Conservation (phyloP, 1,140 invertebrate species). For the Glossosoma conforme region DNA sequence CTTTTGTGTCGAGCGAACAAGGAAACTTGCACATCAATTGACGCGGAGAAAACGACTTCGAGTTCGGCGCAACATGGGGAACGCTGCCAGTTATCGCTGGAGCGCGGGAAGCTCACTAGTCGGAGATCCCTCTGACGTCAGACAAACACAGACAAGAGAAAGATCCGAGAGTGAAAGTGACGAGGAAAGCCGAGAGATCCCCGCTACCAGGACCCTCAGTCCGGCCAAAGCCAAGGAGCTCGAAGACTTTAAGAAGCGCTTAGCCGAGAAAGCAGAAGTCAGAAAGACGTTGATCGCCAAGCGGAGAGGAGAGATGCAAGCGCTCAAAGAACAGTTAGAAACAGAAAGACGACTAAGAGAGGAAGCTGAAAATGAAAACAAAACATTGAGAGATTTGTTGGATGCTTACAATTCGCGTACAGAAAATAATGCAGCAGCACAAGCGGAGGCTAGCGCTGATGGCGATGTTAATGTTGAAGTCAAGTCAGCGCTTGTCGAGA, state of each 20-base stretch:
- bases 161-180: conserved; percentile 8
- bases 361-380: conserved; percentile 42
- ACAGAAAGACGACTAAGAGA: conserved; percentile 48
- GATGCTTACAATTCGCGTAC: conserved; percentile 38
- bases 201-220: conserved; percentile 19
- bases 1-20: conserved; percentile 8
- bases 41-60: conserved; percentile 6
- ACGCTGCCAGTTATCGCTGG: conserved; percentile 11
- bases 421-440: conserved; percentile 33
- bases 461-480: conserved; percentile 24
- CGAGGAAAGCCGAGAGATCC: neutral
- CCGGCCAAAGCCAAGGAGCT: conserved; percentile 42
- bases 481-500: conserved; percentile 34
- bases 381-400: conserved; percentile 43
- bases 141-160: neutral
- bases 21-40: neutral
- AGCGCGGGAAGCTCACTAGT: neutral
- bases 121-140: neutral
- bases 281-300: conserved; percentile 53
- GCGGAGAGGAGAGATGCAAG: conserved; percentile 52
- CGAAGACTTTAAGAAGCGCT: conserved; percentile 54
- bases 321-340: conserved; percentile 50
- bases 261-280: conserved; percentile 53
- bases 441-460: conserved; percentile 32
- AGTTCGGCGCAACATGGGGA: conserved; percentile 22